Conservation (phyloP, 2,888 invertebrate genomes). For the Chymomyza fuscimana region DNA sequence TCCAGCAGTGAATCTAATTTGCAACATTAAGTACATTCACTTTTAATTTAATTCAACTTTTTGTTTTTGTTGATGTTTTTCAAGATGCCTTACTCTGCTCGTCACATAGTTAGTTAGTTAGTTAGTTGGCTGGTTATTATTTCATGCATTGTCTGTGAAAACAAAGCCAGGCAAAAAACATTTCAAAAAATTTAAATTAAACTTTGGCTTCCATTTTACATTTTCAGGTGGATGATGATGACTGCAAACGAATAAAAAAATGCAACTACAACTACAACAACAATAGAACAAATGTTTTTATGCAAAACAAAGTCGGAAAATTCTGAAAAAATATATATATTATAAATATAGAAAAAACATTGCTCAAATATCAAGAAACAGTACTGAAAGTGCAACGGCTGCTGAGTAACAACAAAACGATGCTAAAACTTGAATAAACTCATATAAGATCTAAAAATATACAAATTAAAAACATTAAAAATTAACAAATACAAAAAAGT, state of each 20-base stretch:
- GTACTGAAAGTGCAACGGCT: slow-evolving; percentile 1
- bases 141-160: not conserved
- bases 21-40: slow-evolving; percentile 23
- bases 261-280: slow-evolving; percentile 22
- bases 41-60: slow-evolving; percentile 65
- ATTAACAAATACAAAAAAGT: slow-evolving; percentile 9
- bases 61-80: slow-evolving; percentile 20
- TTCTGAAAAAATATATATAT: not conserved
- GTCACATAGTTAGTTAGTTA: not conserved
- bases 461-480: slow-evolving; percentile 15
- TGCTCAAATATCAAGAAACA: not conserved
- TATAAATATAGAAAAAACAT: not conserved
- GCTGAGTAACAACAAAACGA: slow-evolving; percentile 20
- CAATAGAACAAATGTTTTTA: slow-evolving; percentile 4
- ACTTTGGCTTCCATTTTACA: slow-evolving; percentile 27
- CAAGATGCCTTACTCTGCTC: not conserved
- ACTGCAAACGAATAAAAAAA: slow-evolving; percentile 15
- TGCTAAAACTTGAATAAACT: slow-evolving; percentile 36
- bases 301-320: slow-evolving; percentile 7
- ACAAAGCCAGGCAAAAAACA: not conserved
- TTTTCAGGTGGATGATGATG: slow-evolving; percentile 41
- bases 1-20: not conserved
- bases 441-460: slow-evolving; percentile 23
- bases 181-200: slow-evolving; percentile 30
- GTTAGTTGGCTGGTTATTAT: not conserved